phyloP scores from a whole-genome alignment of 2,113 vertebrate species.

The Chaetodon auriga region DNA sequence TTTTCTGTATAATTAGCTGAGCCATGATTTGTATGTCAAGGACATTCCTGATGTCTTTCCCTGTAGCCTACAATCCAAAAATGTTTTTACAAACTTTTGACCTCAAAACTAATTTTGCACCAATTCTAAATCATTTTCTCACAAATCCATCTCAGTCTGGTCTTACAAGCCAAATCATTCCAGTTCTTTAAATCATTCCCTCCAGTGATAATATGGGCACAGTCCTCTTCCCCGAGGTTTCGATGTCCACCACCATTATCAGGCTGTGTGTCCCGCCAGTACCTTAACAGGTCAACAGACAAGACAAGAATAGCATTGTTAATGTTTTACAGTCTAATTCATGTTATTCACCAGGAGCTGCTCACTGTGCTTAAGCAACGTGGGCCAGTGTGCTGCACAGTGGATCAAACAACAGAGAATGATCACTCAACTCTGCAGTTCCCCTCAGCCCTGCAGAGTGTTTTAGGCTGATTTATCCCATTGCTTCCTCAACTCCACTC shows the following conservation, averaged over 20 bases:
- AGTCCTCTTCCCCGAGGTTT: neutral
- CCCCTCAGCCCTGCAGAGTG: too few species aligned
- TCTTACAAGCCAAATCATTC: conserved; percentile 8
- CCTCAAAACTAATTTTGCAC: neutral
- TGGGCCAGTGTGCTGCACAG: neutral
- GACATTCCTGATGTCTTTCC: neutral
- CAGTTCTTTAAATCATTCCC: neutral
- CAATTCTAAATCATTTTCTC: neutral
- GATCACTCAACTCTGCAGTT: neutral
- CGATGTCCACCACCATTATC: neutral
- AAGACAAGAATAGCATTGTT: neutral
- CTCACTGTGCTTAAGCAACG: neutral
- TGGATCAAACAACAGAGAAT: neutral
- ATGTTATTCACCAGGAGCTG: neutral
- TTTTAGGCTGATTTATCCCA: too few species aligned
- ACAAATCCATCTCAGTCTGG: conserved; percentile 9
- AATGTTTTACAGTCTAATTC: neutral
- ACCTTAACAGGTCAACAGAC: conserved; percentile 10
- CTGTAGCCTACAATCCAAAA: too few species aligned
- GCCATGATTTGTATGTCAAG: neutral
- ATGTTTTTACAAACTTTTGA: neutral
- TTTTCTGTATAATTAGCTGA: neutral
- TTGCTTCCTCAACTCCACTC: too few species aligned
- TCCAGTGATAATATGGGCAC: neutral
- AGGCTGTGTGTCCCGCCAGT: neutral